Base-by-base conservation (phyloP, 1,140 invertebrate species). In the Drosophila varians region DNA sequence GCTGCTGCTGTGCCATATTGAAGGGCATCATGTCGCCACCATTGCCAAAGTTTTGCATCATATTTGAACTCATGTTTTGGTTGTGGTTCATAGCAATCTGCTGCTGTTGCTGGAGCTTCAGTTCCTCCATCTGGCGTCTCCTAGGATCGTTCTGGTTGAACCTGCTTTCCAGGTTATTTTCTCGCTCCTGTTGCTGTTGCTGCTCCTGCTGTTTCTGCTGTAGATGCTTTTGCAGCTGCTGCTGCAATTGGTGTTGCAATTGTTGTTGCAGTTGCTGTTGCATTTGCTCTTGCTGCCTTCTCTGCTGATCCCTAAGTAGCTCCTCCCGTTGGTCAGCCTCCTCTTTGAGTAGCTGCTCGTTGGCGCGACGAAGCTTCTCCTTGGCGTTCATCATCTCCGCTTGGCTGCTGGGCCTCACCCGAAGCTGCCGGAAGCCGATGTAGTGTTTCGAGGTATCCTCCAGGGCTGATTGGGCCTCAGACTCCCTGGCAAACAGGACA, bases 401-500 rank as follows among this genome's bases (percentile, higher is more conserved):
- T 48, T 93, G 92, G 8, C 87, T 91, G 55, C 94, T 93, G 0
- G 93, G 91, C 0, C 91, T 90, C 2, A 94, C 92, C 1, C 89
- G 92, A 0, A 95, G 90, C 1, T 90, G 66, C 61, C 94, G 94
- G 1, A 92, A 92, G 0, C 93, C 93, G 34, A 95, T 93, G 3
- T 91, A 84, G 70, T 93, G 92, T 54, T 92, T 92, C 0, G 92
- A 57, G 1, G 92, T 92, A 11, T 93, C 92, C 3, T 93, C 92
- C 0, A 93, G 82, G 0, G 95, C 94, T 0, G 91, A 89, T 40
- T 93, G 92, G 0, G 95, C 95, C 53, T 97, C 96, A 21, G 95
- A 94, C 4, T 92, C 72, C 12, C 93, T 93, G 0, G 93, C 93
- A 71, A 97, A 96, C 77, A 96, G 94, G 1, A 97, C 94, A 90